Base-by-base conservation (phyloP, 2,888 invertebrate species). In the Antitype chi region DNA sequence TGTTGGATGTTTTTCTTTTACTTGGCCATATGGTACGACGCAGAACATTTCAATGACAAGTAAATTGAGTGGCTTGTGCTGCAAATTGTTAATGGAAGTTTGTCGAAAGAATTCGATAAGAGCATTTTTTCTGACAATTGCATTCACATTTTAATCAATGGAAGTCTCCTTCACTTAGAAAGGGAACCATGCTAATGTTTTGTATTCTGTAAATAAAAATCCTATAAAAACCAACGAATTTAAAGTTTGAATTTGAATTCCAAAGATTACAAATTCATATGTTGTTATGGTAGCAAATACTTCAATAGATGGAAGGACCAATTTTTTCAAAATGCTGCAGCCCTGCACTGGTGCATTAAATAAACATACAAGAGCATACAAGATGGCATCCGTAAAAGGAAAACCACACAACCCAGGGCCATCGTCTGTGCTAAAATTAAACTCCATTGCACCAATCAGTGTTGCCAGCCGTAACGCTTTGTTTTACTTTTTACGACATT, bases 391-490 rank as follows among this genome's bases (percentile, higher is more conserved):
- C 81, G 67, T 88, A 92, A 92, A 91, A 91, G 90, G 90, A 90
- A 90, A 90, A 90, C 81, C 87, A 82, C 88, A 84, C 83, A 87
- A 84, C 84, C 84, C 87, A 78, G 84, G 80, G 88, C 85, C 87
- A 85, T 85, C 85, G 88, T 85, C 87, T 87, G 87, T 72, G 80
- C 93, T 93, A 93, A 91, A 92, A 87, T 93, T 93, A 91, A 91
- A 91, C 89, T 85, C 66, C 85, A 88, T 85, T 90, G 89, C 90
- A 90, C 91, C 91, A 90, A 91, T 90, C 91, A 89, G 89, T 87
- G 87, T 87, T 88, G 87, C 88, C 82, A 87, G 85, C 87, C 78
- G 82, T 70, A 63, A 74, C 63, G 72, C 80, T 83, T 85, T 80
- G 78, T 86, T 84, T 84, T 88, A 86, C 77, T 85, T 87, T 78